Percentiles rank a stretch among this genome's conserved stretches.
Conservation (phyloP, 2,888 invertebrate species). For the Sturmia bella region DNA sequence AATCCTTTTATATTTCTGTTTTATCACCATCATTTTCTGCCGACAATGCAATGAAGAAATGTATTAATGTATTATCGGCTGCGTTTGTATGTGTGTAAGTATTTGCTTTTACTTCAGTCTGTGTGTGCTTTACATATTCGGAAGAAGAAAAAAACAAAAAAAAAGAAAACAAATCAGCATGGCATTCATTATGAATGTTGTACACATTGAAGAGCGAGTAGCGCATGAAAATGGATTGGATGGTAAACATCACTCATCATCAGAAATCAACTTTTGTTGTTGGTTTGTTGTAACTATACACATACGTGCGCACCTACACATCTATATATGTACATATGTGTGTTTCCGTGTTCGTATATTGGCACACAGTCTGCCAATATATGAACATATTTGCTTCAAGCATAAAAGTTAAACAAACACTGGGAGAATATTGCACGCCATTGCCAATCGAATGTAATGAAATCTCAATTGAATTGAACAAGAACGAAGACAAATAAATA, state of each 20-base stretch:
- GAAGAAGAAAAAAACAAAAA: neutral
- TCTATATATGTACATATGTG: slow-evolving; percentile 1
- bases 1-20: slow-evolving; percentile 26
- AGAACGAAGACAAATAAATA: slow-evolving; percentile 38
- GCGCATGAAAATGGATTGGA: slow-evolving; percentile 61
- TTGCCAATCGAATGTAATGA: slow-evolving; percentile 60
- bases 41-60: slow-evolving; percentile 54
- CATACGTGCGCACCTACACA: neutral
- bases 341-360: slow-evolving; percentile 3
- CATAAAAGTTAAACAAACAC: slow-evolving; percentile 59
- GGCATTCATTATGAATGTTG: slow-evolving; percentile 62
- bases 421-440: slow-evolving; percentile 48
- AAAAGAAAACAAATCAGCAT: slow-evolving; percentile 52
- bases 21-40: slow-evolving; percentile 25
- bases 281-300: slow-evolving; percentile 39
- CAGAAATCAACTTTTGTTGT: slow-evolving; percentile 56
- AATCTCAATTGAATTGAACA: slow-evolving; percentile 54
- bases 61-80: neutral
- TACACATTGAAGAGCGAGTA: slow-evolving; percentile 36
- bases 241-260: slow-evolving; percentile 63
- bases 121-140: slow-evolving; percentile 26
- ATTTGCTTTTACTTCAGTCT: neutral
- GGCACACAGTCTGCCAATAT: slow-evolving; percentile 28
- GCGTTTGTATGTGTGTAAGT: neutral
- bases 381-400: slow-evolving; percentile 51